Conservation (phyloP, 2,888 invertebrate genomes). For the Ryuthela nishihirai region DNA sequence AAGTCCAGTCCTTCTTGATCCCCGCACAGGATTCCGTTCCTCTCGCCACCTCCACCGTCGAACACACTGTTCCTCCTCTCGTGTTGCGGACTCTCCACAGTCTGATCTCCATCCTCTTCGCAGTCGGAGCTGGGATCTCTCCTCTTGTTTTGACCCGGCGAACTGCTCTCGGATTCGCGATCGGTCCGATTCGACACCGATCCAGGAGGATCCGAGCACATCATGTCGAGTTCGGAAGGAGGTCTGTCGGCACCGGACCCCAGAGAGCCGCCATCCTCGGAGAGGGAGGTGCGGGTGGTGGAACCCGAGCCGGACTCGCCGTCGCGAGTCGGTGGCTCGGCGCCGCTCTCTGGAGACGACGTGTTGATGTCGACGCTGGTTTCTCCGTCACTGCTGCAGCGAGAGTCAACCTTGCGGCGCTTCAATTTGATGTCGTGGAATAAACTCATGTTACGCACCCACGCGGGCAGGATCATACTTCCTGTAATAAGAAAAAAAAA, state of each 20-base stretch:
- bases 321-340: constrained; percentile 12
- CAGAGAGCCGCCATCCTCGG: constrained; percentile 17
- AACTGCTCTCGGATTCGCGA: constrained; percentile 8
- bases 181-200: constrained; percentile 1
- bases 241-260: constrained; percentile 12
- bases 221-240: constrained; percentile 13
- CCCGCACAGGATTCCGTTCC: neutral
- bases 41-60: constrained; percentile 32
- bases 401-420: constrained; percentile 32
- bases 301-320: constrained; percentile 14
- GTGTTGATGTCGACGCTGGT: constrained; percentile 22
- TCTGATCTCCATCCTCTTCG: constrained; percentile 11
- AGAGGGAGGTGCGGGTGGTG: constrained; percentile 12
- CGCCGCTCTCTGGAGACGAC: constrained; percentile 30
- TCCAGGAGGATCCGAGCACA: constrained; percentile 16
- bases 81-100: constrained; percentile 26
- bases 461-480: constrained; percentile 35
- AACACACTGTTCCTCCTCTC: constrained; percentile 32
- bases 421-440: constrained; percentile 38
- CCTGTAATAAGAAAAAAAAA: constrained; percentile 14
- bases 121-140: constrained; percentile 8
- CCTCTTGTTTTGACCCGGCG: constrained; percentile 1
- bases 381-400: constrained; percentile 35
- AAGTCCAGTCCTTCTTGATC: constrained; percentile 21
- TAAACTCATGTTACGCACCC: constrained; percentile 37